Evolutionary conservation across 2,888 invertebrate species (phyloP).

Genomic region (Chloromyia formosa): DNA sequence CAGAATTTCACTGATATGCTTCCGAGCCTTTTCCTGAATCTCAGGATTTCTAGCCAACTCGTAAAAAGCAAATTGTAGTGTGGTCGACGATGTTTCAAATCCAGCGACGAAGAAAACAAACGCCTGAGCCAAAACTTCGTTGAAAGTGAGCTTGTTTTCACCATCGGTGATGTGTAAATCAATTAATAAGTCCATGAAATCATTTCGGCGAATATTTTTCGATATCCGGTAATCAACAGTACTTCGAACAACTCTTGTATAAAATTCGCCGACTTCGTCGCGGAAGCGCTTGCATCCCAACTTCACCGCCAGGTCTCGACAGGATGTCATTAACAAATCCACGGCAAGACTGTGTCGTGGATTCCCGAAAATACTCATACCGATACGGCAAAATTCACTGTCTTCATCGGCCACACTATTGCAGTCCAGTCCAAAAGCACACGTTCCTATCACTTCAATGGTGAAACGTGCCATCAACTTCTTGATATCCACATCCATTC

Average conservation of each 20-base stretch:
- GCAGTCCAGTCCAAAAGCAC: constrained; percentile 66
- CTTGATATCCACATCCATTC: constrained; percentile 61
- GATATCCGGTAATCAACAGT: constrained; percentile 42
- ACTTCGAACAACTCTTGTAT: constrained; percentile 35
- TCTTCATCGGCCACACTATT: constrained; percentile 62
- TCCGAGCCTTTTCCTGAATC: constrained; percentile 63
- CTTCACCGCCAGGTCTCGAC: constrained; percentile 3
- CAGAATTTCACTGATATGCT: constrained; percentile 62
- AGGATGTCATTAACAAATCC: constrained; percentile 43
- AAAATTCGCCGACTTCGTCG: constrained; percentile 41
- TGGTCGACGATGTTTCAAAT: constrained; percentile 67
- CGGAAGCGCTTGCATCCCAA: background rate
- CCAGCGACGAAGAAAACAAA: constrained; percentile 68
- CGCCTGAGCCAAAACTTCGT: constrained; percentile 67
- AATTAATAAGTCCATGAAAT: constrained; percentile 48
- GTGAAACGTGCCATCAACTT: constrained; percentile 63
- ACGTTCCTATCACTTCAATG: constrained; percentile 66
- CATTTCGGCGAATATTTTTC: constrained; percentile 42
- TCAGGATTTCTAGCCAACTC: constrained; percentile 65
- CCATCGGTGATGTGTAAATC: constrained; percentile 13
- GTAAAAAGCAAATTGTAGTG: constrained; percentile 65
- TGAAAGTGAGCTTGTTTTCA: constrained; percentile 58
- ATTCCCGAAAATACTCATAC: constrained; percentile 51
- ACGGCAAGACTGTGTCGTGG: constrained; percentile 46
- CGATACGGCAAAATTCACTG: constrained; percentile 59